phyloP scores from a whole-genome alignment of 1,140 invertebrate species.

The Epicauta chinensis region DNA sequence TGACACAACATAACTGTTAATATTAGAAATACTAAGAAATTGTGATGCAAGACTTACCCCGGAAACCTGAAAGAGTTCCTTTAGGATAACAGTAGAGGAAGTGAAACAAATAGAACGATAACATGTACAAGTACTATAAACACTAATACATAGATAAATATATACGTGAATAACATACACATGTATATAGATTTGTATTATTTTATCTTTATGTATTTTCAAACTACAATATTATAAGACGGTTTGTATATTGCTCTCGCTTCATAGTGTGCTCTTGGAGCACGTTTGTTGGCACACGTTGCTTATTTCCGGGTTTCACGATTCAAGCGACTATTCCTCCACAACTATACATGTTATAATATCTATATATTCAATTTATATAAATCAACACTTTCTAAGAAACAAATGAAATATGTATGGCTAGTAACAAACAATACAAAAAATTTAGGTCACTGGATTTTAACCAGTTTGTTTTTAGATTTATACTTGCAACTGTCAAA shows the following conservation, averaged over 20 bases:
- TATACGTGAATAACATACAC: too few relatives aligned
- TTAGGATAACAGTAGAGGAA: conserved; percentile 17
- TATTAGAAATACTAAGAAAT: not conserved
- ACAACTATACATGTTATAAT: too few relatives aligned
- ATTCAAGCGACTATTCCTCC: too few relatives aligned
- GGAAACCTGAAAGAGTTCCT: conserved; percentile 5
- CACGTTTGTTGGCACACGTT: conserved; percentile 28
- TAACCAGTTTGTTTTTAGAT: too few relatives aligned
- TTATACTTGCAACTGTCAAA: too few relatives aligned
- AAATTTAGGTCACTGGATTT: too few relatives aligned
- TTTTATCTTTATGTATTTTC: conserved; percentile 35
- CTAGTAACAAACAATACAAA: too few relatives aligned
- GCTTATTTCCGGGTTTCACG: conserved; percentile 41
- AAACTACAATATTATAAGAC: conserved; percentile 15
- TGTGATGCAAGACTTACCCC: not conserved
- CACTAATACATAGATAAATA: too few relatives aligned
- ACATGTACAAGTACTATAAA: conserved; percentile 3
- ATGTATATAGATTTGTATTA: conserved; percentile 30
- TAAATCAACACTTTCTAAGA: conserved; percentile 1
- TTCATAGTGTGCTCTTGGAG: conserved; percentile 4
- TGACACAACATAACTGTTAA: too few relatives aligned
- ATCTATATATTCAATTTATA: not conserved
- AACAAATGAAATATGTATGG: too few relatives aligned
- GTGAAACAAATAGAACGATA: conserved; percentile 31
- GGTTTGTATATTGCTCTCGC: not conserved